phyloP scores from a whole-genome alignment of 1,140 invertebrate genomes.

The Galendromus occidentalis region DNA sequence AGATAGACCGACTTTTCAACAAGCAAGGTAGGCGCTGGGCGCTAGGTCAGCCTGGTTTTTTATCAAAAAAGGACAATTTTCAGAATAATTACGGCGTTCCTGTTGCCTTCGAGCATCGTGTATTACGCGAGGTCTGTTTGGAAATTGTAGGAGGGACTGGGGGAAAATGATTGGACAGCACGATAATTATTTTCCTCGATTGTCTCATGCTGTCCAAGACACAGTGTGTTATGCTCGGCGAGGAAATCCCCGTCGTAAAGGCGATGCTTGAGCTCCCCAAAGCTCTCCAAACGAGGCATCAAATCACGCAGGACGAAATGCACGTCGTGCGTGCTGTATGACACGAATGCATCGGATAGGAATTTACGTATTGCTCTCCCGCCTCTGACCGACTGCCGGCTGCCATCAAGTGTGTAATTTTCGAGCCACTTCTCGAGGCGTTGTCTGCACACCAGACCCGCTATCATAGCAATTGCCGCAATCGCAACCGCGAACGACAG shows the following conservation, averaged over 20 bases:
- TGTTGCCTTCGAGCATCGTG: slow-evolving; percentile 27
- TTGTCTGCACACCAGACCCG: neutral
- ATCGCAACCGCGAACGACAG: neutral
- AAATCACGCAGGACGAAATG: slow-evolving; percentile 36
- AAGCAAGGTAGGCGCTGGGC: slow-evolving; percentile 36
- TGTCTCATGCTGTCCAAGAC: slow-evolving; percentile 37
- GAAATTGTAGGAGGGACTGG: slow-evolving; percentile 44
- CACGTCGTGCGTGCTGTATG: slow-evolving; percentile 40
- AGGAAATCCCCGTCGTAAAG: slow-evolving; percentile 44
- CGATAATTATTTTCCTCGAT: slow-evolving; percentile 38
- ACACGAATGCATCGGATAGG: slow-evolving; percentile 43
- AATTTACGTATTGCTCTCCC: slow-evolving; percentile 22
- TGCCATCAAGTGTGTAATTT: neutral
- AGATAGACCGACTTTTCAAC: slow-evolving; percentile 41
- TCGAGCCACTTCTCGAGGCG: neutral
- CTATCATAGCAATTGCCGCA: neutral
- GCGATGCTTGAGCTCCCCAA: slow-evolving; percentile 36
- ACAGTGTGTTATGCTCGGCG: slow-evolving; percentile 39
- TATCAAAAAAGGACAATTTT: slow-evolving; percentile 35
- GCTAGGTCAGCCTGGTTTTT: slow-evolving; percentile 34
- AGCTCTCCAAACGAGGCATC: slow-evolving; percentile 31
- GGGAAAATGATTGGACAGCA: slow-evolving; percentile 41
- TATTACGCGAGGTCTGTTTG: slow-evolving; percentile 38
- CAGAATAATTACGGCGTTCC: slow-evolving; percentile 38
- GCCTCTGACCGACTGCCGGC: neutral